Percentiles rank a stretch among this genome's conserved stretches.
phyloP scores from a whole-genome alignment of 2,888 invertebrate genomes.

The Coronaproctus castanopsis region DNA sequence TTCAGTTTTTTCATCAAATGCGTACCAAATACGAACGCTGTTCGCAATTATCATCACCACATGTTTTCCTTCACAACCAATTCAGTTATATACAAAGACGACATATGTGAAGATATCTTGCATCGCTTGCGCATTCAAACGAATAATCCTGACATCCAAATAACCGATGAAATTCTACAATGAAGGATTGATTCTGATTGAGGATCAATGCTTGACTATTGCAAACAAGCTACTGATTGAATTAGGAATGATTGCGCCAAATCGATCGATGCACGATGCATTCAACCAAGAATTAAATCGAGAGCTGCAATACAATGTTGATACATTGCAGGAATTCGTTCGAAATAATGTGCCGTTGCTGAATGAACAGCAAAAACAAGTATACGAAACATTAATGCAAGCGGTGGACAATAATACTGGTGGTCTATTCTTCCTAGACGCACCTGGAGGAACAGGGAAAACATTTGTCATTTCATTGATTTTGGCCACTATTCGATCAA shows the following conservation, averaged over 20 bases:
- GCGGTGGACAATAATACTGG: background rate
- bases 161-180: background rate
- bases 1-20: constrained; percentile 15
- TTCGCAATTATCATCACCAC: constrained; percentile 23
- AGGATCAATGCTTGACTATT: too few relatives aligned
- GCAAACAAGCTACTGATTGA: too few relatives aligned
- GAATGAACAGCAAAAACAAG: background rate
- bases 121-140: too few relatives aligned
- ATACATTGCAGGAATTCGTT: constrained; percentile 17
- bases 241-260: too few relatives aligned
- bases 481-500: constrained; percentile 1
- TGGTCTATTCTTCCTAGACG: background rate
- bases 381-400: background rate
- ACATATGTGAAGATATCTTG: background rate
- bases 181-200: too few relatives aligned
- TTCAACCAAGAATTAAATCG: constrained; percentile 16
- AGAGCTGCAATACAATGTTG: background rate
- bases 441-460: constrained; percentile 12
- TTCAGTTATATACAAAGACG: constrained; percentile 16
- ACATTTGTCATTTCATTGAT: constrained; percentile 8
- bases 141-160: background rate
- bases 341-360: constrained; percentile 15
- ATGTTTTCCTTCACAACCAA: constrained; percentile 21
- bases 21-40: constrained; percentile 21
- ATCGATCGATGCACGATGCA: constrained; percentile 21